Evolutionary conservation across 2,797 vertebrate species (phyloP).

Genomic region (Platalea minor): DNA sequence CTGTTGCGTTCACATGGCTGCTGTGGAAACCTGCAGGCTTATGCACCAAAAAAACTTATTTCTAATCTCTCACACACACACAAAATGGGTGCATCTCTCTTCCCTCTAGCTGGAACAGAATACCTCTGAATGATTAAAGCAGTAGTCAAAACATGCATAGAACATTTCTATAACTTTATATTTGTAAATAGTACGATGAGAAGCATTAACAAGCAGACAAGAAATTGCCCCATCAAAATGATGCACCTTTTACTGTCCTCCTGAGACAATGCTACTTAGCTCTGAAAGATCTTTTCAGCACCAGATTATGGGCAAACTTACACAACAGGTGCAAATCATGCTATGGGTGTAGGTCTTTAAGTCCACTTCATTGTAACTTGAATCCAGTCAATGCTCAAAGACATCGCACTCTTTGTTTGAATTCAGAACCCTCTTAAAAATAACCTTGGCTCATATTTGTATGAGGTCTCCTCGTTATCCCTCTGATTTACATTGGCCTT

Average conservation of each 20-base stretch:
- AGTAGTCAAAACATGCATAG: not conserved
- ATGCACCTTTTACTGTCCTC: not conserved
- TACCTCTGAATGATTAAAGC: not conserved
- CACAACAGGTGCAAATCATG: not conserved
- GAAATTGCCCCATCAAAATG: not conserved
- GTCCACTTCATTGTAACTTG: not conserved
- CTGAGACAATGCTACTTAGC: not conserved
- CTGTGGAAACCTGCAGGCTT: not conserved
- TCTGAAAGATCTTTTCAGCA: not conserved
- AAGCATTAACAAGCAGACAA: not conserved
- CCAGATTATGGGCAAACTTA: not conserved
- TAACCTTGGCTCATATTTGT: not conserved
- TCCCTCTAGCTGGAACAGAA: not conserved
- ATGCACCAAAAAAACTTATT: not conserved
- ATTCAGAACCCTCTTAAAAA: not conserved
- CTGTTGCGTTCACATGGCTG: not conserved
- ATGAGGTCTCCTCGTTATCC: not conserved
- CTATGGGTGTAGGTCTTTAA: not conserved
- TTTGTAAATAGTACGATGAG: not conserved
- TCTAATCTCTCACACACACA: not conserved
- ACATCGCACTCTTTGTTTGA: not conserved
- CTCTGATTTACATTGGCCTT: not conserved
- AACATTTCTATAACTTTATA: not conserved
- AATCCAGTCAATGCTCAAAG: not conserved
- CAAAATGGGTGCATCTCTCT: not conserved